These are phyloP conservation scores for Tamias sibiricus DNA, from an alignment of 2,113 vertebrate genomes.

Conservation along the genomic window DNA sequence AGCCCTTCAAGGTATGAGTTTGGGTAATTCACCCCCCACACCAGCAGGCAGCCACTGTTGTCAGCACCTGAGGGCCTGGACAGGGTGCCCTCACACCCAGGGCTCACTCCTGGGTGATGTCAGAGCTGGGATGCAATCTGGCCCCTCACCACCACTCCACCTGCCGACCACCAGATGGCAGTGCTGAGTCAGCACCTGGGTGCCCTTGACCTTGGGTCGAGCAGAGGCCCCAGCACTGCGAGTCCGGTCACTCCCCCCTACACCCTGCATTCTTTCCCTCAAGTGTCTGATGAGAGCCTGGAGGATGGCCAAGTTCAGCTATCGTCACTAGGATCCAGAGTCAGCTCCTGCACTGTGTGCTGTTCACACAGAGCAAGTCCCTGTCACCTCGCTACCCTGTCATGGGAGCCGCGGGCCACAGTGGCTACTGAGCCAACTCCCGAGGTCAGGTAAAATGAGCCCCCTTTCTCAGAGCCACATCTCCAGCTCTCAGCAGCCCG, in stretches of 20 bases:
- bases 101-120: neutral
- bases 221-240: neutral
- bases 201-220: accelerated
- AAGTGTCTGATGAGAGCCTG: neutral
- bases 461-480: neutral
- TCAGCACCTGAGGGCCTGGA: neutral
- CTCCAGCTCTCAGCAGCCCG: too few relatives aligned
- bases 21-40: too few relatives aligned
- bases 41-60: neutral
- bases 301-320: too few relatives aligned
- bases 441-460: neutral
- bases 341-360: too few relatives aligned
- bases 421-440: neutral
- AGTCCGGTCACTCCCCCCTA: neutral
- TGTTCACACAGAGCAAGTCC: too few relatives aligned
- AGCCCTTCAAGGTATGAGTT: accelerated
- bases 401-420: too few relatives aligned
- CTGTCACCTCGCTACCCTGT: too few relatives aligned
- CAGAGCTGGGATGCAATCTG: neutral
- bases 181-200: neutral
- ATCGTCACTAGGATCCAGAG: neutral
- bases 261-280: accelerated
- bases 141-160: neutral
- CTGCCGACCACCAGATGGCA: neutral
- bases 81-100: neutral